Base-by-base conservation (phyloP, 1,140 invertebrate species). In the Rhagoletis pomonella region DNA sequence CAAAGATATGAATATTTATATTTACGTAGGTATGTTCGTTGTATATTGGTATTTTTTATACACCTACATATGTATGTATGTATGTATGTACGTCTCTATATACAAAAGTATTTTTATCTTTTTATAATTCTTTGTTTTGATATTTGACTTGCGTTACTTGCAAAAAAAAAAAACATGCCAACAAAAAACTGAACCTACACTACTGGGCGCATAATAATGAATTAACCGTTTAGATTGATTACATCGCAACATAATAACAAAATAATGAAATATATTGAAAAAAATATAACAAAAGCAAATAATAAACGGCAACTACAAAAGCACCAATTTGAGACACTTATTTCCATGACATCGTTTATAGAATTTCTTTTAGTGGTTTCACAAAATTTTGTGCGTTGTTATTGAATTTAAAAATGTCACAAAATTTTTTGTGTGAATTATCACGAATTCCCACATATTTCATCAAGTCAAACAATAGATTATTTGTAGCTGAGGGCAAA, bases 151-250 rank as follows among this genome's bases (percentile, higher is more conserved):
- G 29, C 29, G 29, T 29, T 29, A 1, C 29, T 29, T 29, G 29
- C 29, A 29, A 29, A 29, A 29, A 29, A 29, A 29, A 65, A 29
- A 10, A 29, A 29, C 29, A 29, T 29, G 29, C 29, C 29, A 1
- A 4, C 39, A 44, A 39, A 67, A 44, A 29, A 10, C 67, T 17
- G 42, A 55, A n/a, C 64, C 10, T 10, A 65, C 67, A 69, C 42
- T 5, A n/a, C 3, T 44, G 0, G 67, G 65, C 65, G 42, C 14
- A 29, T 29, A 29, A 29, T 29, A 55, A 55, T 55, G 50, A 55
- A 73, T 73, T 44, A 73, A 73, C 44, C 67, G 67, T 73, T 73
- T 73, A 47, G 44, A 73, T 73, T 73, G 42, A 73, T 73, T 73
- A 73, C 39, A 42, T 12, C 67, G 67, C 67, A 12, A 17, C 39